phyloP scores from a whole-genome alignment of 2,797 vertebrate genomes.

The Cossypha heuglini region DNA sequence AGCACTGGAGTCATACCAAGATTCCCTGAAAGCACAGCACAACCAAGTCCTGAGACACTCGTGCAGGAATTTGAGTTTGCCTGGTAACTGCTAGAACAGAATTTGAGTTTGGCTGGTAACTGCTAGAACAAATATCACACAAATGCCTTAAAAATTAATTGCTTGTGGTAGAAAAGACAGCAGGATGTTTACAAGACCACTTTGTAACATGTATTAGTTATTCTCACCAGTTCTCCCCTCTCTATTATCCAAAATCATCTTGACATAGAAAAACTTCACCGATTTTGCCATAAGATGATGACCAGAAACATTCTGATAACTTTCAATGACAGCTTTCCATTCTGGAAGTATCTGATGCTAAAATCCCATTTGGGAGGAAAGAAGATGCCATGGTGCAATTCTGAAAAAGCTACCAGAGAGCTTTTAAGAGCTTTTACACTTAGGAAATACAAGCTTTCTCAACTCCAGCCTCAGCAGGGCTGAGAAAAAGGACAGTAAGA shows the following conservation, averaged over 20 bases:
- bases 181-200: not conserved
- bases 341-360: not conserved
- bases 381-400: not conserved
- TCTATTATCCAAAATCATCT: not conserved
- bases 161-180: not conserved
- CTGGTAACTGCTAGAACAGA: not conserved
- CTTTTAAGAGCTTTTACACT: not conserved
- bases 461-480: not conserved
- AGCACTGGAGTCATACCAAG: not conserved
- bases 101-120: not conserved
- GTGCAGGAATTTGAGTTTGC: not conserved
- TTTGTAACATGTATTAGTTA: not conserved
- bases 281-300: not conserved
- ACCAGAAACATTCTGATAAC: slow-evolving; percentile 38
- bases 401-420: not conserved
- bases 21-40: not conserved
- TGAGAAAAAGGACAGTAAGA: not conserved
- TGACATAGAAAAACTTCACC: not conserved
- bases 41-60: not conserved
- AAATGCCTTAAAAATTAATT: not conserved
- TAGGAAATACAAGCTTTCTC: not conserved
- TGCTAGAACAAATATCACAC: not conserved
- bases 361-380: slow-evolving; percentile 23
- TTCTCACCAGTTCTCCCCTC: not conserved
- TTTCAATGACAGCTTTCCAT: not conserved